Base-by-base conservation (phyloP, 2,113 vertebrate species). In the Oreotrochilus melanogaster region DNA sequence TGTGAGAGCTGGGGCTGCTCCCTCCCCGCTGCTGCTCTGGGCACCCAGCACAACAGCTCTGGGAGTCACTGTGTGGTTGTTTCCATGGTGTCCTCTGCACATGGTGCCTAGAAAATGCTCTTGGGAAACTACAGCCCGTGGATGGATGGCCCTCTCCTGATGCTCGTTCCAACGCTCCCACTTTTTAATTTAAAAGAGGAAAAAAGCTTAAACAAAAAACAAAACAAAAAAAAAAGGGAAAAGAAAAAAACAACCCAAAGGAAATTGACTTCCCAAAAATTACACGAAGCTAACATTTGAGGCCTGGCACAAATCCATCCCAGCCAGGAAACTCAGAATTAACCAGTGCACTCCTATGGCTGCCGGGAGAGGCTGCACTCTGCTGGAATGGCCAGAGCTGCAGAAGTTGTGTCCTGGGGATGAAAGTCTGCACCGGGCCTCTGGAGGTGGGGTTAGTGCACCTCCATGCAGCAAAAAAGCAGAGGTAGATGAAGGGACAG, bases 191-290 rank as follows among this genome's bases (percentile, higher is more conserved):
- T 80, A 80, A 85, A 97, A 91, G 61, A 74, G 89, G 58, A 61
- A 82, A 91, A 93, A 87, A 47, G 9, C 78, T 97, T 96, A 92
- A 97, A 95, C 65, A 97, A 93, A 95, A 94, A 22, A 5, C 61
- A 80, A 81, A 43, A 27, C 54, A 27, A 3, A 6, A 85, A 92
- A 96, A 31, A 56, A 10, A 27, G 15, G 14, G 14, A 96, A 97
- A 90, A 95, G 96, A 97, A 94, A 95, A 97, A 97, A 94, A 93
- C 90, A 91, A 47, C 7, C 21, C 94, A 98, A 97, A 98, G 98
- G 98, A 98, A 98, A 97, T 88, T 93, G 96, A 98, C 97, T 98
- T 98, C 98, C 98, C 98, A 97, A 98, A 98, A 98, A 97, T 98
- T 98, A 97, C 98, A 98, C 96, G 88, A 96, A 96, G 97, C 97